Evolutionary conservation across 2,113 vertebrate genomes (phyloP).

Genomic region (Gambusia holbrooki): DNA sequence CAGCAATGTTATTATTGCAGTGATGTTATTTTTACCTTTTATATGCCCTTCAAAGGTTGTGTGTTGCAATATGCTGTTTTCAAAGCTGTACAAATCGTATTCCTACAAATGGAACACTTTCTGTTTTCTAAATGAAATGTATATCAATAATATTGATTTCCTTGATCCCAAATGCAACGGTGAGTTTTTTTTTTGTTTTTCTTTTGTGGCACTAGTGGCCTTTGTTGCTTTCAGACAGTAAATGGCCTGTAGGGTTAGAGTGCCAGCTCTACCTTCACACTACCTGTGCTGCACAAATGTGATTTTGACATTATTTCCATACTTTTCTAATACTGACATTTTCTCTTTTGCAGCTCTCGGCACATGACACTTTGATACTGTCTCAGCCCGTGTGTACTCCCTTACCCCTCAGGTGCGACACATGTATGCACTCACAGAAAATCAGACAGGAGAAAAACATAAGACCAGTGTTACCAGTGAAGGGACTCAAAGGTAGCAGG

Average conservation of each 20-base stretch:
- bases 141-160: no score
- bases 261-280: neutral
- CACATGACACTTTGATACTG: constrained; percentile 90
- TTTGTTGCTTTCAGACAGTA: no score
- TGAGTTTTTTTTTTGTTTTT: neutral
- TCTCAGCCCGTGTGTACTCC: constrained; percentile 97
- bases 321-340: neutral
- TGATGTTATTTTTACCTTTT: no score
- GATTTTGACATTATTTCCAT: neutral
- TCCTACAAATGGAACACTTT: no score
- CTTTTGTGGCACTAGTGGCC: no score
- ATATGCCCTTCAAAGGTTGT: no score
- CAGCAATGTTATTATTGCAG: no score
- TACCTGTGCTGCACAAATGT: neutral
- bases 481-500: neutral
- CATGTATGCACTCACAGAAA: neutral
- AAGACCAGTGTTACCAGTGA: neutral
- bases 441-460: no score
- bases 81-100: no score
- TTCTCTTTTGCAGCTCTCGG: constrained; percentile 86
- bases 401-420: constrained; percentile 91
- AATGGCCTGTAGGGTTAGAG: no score
- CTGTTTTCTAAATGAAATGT: no score
- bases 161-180: no score
- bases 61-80: neutral